Conservation (phyloP, 1,140 invertebrate genomes). For the Micrasema longulum region DNA sequence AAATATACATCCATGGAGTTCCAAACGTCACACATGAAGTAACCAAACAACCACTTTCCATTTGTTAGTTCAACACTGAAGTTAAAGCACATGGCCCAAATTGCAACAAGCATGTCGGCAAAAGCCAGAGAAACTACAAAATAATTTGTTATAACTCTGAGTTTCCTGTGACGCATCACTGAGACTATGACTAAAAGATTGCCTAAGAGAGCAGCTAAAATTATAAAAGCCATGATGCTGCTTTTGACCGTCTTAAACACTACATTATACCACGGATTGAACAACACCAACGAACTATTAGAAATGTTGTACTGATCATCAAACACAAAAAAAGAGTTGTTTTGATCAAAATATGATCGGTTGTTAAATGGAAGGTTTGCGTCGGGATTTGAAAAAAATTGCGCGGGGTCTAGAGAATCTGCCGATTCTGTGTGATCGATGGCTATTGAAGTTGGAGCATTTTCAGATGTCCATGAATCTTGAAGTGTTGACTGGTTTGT, state of each 20-base stretch:
- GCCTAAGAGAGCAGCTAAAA: constrained; percentile 86
- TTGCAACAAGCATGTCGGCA: constrained; percentile 92
- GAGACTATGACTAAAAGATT: constrained; percentile 90
- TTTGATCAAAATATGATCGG: constrained; percentile 45
- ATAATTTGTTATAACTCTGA: constrained; percentile 93
- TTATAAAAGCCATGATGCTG: constrained; percentile 84
- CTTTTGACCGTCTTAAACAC: constrained; percentile 75
- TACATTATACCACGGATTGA: constrained; percentile 58
- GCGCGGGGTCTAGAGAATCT: constrained; percentile 6
- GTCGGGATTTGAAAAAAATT: constrained; percentile 36
- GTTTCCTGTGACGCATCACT: constrained; percentile 86
- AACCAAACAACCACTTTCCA: constrained; percentile 90
- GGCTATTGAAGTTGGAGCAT: constrained; percentile 24
- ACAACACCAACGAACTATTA: constrained; percentile 6
- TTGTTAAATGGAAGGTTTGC: constrained; percentile 33
- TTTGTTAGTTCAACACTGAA: constrained; percentile 86
- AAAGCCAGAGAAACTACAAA: constrained; percentile 93
- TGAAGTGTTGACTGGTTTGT: constrained; percentile 39
- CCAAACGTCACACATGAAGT: constrained; percentile 94
- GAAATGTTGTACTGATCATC: constrained; percentile 44
- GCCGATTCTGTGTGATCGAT: constrained; percentile 34
- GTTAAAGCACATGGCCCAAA: constrained; percentile 95
- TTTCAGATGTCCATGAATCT: constrained; percentile 39
- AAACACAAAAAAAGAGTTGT: constrained; percentile 40
- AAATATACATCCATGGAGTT: constrained; percentile 96